Evolutionary conservation across 2,113 vertebrate genomes (phyloP), one percentile per base, ranked within the genome.

Genomic region (Zosterops japonicus): DNA sequence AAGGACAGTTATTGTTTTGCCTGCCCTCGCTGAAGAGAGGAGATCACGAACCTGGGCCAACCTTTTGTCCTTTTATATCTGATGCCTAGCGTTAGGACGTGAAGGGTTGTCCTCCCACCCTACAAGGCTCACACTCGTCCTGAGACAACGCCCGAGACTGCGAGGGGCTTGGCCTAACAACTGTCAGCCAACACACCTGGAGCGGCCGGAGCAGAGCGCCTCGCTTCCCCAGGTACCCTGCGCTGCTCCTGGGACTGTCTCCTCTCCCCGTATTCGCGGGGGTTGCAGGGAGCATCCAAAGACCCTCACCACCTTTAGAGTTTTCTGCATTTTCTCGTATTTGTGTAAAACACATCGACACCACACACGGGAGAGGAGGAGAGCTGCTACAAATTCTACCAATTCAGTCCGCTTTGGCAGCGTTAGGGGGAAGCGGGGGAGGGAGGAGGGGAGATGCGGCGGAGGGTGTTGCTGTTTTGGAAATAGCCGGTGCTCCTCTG

Each of bases 51-150:
- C 61, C n/a, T 22, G 35, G 77, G 74, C 89, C 92, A 93, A 82
- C 81, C 86, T 96, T 97, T 96, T 91, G 94, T 97, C 91, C 96
- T 94, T 95, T 95, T 89, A 68, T 89, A 75, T 89, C 78, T 88
- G 94, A 64, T 92, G 95, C 88, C 63, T 89, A 91, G 88, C 83
- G 67, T 89, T 92, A 93, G 93, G 94, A 96, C 65, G 70, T 15
- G 93, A 61, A 89, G 61, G 25, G 41, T 8, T 69, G 47, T 50
- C 41, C 55, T 89, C 24, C 9, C 46, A 31, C 22, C 24, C 69
- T 28, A 41, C 69, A 50, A 14, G 8, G 23, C 28, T 89, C 68
- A 33, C 36, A 28, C 9, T 60, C 70, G 20, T 53, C 61, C 70
- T 53, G 39, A 39, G 39, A 39, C 70, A 82, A 5, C 25, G 12